Conservation (phyloP, 2,797 vertebrate genomes). For the Pantherophis alleghaniensis region DNA sequence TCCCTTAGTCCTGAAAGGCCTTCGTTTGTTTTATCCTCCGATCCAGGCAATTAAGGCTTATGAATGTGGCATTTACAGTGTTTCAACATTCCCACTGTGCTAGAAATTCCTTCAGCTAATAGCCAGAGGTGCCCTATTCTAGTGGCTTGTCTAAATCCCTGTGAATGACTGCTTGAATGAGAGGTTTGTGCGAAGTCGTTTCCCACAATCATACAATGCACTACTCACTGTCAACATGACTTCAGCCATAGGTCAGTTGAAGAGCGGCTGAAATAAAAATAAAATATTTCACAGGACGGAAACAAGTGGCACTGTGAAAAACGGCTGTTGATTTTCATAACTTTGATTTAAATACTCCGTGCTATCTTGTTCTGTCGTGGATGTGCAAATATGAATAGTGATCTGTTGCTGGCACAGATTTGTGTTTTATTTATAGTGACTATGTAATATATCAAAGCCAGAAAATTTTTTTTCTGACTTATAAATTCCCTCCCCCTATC, state of each 20-base stretch:
- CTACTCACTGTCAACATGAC: constrained; percentile 64
- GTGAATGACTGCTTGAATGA: constrained; percentile 72
- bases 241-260: constrained; percentile 64
- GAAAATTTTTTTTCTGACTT: neutral
- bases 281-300: neutral
- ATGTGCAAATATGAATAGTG: neutral
- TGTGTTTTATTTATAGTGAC: neutral
- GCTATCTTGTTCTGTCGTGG: neutral
- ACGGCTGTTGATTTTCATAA: constrained; percentile 34
- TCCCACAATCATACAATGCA: constrained; percentile 76
- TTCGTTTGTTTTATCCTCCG: neutral
- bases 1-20: neutral
- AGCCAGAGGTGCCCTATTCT: constrained; percentile 65
- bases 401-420: neutral
- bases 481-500: neutral
- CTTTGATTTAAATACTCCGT: neutral
- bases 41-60: constrained; percentile 20
- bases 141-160: constrained; percentile 50
- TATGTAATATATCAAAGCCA: neutral
- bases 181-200: constrained; percentile 67
- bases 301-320: constrained; percentile 57
- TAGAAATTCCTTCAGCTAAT: constrained; percentile 46
- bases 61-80: constrained; percentile 26
- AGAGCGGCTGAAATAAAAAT: constrained; percentile 28
- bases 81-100: constrained; percentile 46